Conservation (phyloP, 2,888 invertebrate species). For the Polydesmus complanatus region DNA sequence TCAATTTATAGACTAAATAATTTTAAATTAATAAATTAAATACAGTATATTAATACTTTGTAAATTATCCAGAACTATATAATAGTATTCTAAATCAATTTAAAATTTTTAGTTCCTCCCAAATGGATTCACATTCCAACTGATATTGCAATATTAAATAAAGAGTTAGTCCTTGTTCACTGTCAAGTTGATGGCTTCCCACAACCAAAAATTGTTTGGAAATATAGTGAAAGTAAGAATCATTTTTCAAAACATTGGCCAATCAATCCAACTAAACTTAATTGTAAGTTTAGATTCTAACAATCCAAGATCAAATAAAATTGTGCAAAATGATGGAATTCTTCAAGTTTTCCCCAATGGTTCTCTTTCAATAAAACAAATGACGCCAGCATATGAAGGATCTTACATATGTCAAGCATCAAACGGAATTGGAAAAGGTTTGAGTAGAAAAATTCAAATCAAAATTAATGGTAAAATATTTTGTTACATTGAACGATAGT, state of each 20-base stretch:
- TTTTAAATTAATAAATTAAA: no score
- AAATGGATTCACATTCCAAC: conserved; percentile 9
- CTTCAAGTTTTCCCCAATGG: conserved; percentile 3
- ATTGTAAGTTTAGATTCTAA: background rate
- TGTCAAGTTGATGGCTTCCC: conserved; percentile 14
- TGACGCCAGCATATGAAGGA: conserved; percentile 26
- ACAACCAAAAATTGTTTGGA: conserved; percentile 8
- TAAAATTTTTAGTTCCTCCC: conserved; percentile 11
- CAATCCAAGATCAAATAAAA: background rate
- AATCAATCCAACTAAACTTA: background rate
- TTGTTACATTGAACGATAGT: background rate
- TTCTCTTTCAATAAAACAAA: conserved; percentile 2
- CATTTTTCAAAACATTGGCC: background rate
- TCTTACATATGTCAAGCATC: conserved; percentile 33
- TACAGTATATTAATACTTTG: no score
- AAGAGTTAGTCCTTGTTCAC: conserved; percentile 3
- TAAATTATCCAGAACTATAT: no score
- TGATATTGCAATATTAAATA: conserved; percentile 5
- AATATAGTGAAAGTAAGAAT: background rate
- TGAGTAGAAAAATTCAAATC: conserved; percentile 31
- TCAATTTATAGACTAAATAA: no score
- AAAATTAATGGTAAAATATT: conserved; percentile 28
- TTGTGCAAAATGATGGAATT: background rate
- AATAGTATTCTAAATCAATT: background rate
- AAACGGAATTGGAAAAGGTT: conserved; percentile 31